Conservation (phyloP, 2,888 invertebrate genomes). For the Spialia ferax region DNA sequence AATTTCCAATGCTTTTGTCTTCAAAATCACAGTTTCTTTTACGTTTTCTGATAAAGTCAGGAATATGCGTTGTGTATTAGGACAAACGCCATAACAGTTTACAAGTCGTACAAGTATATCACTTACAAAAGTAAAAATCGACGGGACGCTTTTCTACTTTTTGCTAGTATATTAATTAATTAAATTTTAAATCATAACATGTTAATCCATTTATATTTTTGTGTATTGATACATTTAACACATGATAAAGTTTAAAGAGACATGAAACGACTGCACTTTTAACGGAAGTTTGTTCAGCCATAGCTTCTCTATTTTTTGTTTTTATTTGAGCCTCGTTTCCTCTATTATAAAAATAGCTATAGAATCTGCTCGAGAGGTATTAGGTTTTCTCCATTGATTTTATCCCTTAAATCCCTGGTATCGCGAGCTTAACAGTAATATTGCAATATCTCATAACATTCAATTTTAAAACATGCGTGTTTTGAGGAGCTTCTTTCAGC, state of each 20-base stretch:
- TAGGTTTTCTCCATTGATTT: slow-evolving; percentile 6
- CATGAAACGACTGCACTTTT: slow-evolving; percentile 50
- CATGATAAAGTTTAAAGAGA: slow-evolving; percentile 45
- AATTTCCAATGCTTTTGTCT: slow-evolving; percentile 20
- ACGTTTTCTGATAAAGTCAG: slow-evolving; percentile 54
- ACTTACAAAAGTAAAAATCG: slow-evolving; percentile 41
- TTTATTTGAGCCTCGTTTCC: slow-evolving; percentile 37
- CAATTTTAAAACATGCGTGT: too few species aligned
- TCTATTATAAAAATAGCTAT: slow-evolving; percentile 38
- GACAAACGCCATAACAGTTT: slow-evolving; percentile 85
- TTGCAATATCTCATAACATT: too few species aligned
- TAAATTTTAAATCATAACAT: slow-evolving; percentile 35
- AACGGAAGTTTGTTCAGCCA: slow-evolving; percentile 56
- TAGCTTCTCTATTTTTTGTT: slow-evolving; percentile 46
- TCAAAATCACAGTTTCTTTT: slow-evolving; percentile 48
- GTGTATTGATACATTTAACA: not conserved
- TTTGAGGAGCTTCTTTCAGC: too few species aligned
- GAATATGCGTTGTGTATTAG: slow-evolving; percentile 81
- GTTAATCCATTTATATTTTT: slow-evolving; percentile 21
- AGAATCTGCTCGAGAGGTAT: slow-evolving; percentile 25
- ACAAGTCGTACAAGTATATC: slow-evolving; percentile 54
- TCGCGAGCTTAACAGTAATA: too few species aligned
- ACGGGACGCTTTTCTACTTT: not conserved
- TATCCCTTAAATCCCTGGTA: too few species aligned
- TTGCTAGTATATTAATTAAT: slow-evolving; percentile 49